These are phyloP conservation scores for Venusia cambrica DNA, from an alignment of 2,888 invertebrate species.

Conservation along the genomic window DNA sequence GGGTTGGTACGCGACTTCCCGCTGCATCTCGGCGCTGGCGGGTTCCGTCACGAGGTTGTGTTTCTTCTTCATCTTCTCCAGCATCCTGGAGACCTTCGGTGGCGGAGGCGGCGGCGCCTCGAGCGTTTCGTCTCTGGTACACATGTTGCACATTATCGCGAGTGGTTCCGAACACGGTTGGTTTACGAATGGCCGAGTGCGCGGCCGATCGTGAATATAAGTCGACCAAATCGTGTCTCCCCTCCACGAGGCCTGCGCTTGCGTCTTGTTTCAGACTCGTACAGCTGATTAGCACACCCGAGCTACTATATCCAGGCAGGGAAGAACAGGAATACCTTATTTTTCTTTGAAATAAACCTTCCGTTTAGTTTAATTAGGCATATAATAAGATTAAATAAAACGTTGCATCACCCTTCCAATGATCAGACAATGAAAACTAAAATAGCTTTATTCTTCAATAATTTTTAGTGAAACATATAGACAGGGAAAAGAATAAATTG, in stretches of 20 bases:
- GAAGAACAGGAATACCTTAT: too few relatives aligned
- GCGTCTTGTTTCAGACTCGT: too few relatives aligned
- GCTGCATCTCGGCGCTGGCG: conserved; percentile 51
- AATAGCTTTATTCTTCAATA: too few relatives aligned
- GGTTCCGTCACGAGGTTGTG: conserved; percentile 69
- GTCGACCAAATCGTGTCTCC: conserved; percentile 54
- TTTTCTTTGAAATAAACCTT: too few relatives aligned
- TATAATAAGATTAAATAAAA: too few relatives aligned
- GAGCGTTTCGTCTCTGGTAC: conserved; percentile 53
- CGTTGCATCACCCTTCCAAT: too few relatives aligned
- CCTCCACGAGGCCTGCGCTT: conserved; percentile 42
- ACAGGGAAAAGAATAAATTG: too few relatives aligned
- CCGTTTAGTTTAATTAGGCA: too few relatives aligned
- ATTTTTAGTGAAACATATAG: too few relatives aligned
- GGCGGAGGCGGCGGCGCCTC: conserved; percentile 40
- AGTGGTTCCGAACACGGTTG: conserved; percentile 25
- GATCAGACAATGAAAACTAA: too few relatives aligned
- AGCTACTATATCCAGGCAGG: too few relatives aligned
- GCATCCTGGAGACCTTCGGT: conserved; percentile 36
- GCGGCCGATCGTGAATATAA: conserved; percentile 57
- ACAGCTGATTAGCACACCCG: too few relatives aligned
- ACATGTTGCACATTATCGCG: conserved; percentile 68
- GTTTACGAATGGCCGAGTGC: conserved; percentile 39
- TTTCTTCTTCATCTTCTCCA: conserved; percentile 69
- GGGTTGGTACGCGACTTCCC: conserved; percentile 64